Percentiles rank a stretch among this genome's conserved stretches.
Conservation (phyloP, 2,113 vertebrate genomes). For the Tupaia tana region DNA sequence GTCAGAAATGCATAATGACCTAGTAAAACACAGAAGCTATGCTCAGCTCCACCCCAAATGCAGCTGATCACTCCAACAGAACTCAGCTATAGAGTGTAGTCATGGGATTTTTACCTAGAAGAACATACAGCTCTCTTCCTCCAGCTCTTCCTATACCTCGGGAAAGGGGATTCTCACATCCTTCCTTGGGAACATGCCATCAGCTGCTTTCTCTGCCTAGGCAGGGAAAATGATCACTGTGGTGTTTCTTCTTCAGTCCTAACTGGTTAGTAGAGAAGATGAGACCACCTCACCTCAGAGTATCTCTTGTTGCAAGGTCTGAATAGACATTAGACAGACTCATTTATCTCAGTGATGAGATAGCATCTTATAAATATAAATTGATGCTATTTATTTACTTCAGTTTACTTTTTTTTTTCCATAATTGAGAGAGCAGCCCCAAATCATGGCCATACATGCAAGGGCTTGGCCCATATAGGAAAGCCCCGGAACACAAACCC, state of each 20-base stretch:
- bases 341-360: background rate
- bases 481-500: too few species aligned
- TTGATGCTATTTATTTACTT: too few species aligned
- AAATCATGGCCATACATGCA: too few species aligned
- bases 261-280: background rate
- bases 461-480: too few species aligned
- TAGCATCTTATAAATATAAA: background rate
- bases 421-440: too few species aligned
- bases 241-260: background rate
- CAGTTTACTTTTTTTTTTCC: too few species aligned
- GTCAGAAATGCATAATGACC: background rate
- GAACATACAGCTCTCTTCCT: background rate
- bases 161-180: background rate
- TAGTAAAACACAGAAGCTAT: background rate
- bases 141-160: background rate
- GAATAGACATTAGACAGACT: background rate
- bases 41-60: background rate
- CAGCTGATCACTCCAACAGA: rapidly evolving
- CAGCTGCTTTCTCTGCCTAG: background rate
- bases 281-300: background rate
- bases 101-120: background rate
- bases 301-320: background rate
- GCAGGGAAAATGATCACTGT: background rate
- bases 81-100: rapidly evolving
- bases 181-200: background rate